Base-by-base conservation (phyloP, 1,140 invertebrate species). In the Ceratitis capitata region DNA sequence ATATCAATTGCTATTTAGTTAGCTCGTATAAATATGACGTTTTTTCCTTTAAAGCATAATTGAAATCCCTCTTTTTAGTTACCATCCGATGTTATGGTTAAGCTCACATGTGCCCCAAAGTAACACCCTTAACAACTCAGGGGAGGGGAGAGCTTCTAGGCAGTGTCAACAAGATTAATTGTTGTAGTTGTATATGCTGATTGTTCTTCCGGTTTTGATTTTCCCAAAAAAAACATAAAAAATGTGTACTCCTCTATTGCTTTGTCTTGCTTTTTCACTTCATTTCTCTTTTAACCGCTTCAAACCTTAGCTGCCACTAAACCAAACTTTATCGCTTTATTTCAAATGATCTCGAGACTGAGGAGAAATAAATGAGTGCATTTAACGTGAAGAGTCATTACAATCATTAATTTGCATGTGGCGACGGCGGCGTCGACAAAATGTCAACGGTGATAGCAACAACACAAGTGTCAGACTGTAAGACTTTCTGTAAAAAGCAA, bases 391-490 rank as follows among this genome's bases (percentile, higher is more conserved):
- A 78, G 64, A 84, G 84, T 84, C 84, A 84, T 84, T 84, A 74
- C 84, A 61, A 84, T 84, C 84, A 84, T 84, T 84, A 84, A 84
- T 84, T 84, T 69, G 58, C 84, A 84, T 84, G 64, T 64, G 56
- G 39, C 56, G 61, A 3, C 61, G 23, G 12, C 14, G n/a, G 45
- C 39, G 23, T 3, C 14, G 69, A 35, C 39, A 78, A 35, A n/a
- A 26, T 32, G 69, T 45, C 16, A 78, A 78, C n/a, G 39, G 14
- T 39, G 14, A 69, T 35, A 2, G 42, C 64, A 39, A 39, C 64
- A 32, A 35, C 29, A 69, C 9, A 9, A 49, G 47, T 49, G 47
- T 14, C 47, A 53, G n/a, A 14, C 61, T 14, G 19, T 4, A 64
- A 10, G 12, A 64, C 3, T 35, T 12, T 1, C 61, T 35, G 29